A percentile compares a stretch with the other conserved stretches of the same genome.
These are phyloP conservation scores for Acleris cristana DNA, from an alignment of 2,888 invertebrate species.

Conservation along the genomic window DNA sequence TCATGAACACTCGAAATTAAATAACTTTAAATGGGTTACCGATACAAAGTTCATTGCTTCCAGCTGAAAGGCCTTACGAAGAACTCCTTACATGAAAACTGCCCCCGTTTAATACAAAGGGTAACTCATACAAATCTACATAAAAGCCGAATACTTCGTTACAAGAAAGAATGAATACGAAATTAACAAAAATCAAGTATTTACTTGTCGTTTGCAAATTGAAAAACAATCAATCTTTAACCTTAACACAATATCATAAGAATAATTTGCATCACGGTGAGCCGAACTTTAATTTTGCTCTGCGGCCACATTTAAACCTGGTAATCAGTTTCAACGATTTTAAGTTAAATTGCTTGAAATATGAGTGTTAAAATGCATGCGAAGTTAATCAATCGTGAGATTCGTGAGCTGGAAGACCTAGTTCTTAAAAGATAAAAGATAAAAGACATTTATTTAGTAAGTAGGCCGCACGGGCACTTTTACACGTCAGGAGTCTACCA, in stretches of 20 bases:
- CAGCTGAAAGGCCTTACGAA: neutral
- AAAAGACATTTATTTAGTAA: too few species aligned
- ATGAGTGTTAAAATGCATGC: neutral
- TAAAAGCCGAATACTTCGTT: constrained; percentile 1
- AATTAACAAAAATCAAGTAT: neutral
- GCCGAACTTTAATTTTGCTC: too few species aligned
- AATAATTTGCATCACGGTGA: too few species aligned
- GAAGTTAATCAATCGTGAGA: constrained; percentile 15
- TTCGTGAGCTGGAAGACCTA: constrained; percentile 29
- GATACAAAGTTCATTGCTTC: constrained; percentile 14
- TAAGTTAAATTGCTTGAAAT: neutral
- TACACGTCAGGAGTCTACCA: too few species aligned
- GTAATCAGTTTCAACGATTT: neutral
- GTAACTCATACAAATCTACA: constrained; percentile 8
- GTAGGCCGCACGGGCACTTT: too few species aligned
- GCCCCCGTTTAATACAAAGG: constrained; percentile 10
- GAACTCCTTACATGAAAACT: neutral
- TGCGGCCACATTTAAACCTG: too few species aligned
- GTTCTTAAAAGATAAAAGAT: too few species aligned
- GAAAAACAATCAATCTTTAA: neutral
- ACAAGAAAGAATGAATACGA: neutral
- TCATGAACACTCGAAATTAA: neutral
- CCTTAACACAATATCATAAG: neutral
- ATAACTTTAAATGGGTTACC: constrained; percentile 2
- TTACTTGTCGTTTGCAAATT: neutral